Evolutionary conservation across 2,797 vertebrate species (phyloP).

Genomic region (Paguma larvata): DNA sequence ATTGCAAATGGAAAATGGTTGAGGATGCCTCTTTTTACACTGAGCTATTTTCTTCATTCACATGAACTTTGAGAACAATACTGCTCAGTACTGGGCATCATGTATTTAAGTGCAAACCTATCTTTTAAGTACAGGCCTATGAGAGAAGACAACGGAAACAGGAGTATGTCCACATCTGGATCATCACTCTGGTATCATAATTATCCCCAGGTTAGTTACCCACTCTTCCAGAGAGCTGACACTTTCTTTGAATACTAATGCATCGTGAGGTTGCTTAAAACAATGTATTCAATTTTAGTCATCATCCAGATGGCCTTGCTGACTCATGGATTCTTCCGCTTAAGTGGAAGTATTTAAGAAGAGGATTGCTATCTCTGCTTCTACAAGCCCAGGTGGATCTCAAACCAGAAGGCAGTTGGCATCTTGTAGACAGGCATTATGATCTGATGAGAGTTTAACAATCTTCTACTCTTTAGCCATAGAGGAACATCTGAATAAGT

Average conservation of each 20-base stretch:
- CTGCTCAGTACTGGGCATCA: conserved; percentile 27
- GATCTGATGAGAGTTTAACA: conserved; percentile 45
- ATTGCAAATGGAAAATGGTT: conserved; percentile 54
- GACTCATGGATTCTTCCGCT: conserved; percentile 38
- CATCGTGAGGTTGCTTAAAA: conserved; percentile 52
- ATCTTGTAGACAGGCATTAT: conserved; percentile 43
- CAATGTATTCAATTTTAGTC: neutral
- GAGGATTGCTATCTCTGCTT: conserved; percentile 47
- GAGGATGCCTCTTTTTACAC: conserved; percentile 37
- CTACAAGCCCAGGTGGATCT: conserved; percentile 45
- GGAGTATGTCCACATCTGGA: conserved; percentile 21
- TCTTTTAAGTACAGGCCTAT: conserved; percentile 48
- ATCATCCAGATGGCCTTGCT: conserved; percentile 38
- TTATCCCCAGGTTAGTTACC: conserved; percentile 14
- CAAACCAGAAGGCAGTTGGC: conserved; percentile 43
- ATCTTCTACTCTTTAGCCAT: conserved; percentile 47
- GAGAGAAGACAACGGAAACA: conserved; percentile 44
- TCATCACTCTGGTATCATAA: conserved; percentile 51
- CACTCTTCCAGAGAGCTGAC: conserved; percentile 2
- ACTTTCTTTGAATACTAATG: conserved; percentile 50
- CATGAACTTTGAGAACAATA: conserved; percentile 45
- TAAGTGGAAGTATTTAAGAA: conserved; percentile 10
- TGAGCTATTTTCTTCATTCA: conserved; percentile 39
- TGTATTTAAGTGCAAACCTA: conserved; percentile 34
- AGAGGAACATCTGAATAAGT: conserved; percentile 28